Percentiles rank a stretch among this genome's conserved stretches.
phyloP scores from a whole-genome alignment of 2,113 vertebrate species.

The Ovis canadensis region DNA sequence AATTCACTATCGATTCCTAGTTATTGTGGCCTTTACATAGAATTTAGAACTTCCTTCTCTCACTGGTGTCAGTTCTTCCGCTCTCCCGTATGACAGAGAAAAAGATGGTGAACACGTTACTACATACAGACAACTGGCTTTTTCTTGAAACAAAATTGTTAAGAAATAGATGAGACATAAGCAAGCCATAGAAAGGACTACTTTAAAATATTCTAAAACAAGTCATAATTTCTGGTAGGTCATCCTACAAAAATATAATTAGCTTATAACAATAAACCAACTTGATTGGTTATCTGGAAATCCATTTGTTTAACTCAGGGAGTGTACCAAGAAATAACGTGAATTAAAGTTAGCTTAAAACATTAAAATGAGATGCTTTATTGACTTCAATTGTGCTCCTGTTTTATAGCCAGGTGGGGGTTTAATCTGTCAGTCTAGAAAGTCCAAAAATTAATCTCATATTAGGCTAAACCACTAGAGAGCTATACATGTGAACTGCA shows the following conservation, averaged over 20 bases:
- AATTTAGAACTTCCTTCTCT: not conserved
- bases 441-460: not conserved
- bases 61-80: not conserved
- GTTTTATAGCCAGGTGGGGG: not conserved
- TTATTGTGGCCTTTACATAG: not conserved
- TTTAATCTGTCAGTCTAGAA: not conserved
- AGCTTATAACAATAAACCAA: not conserved
- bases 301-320: not conserved
- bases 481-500: not conserved
- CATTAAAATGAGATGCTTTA: not conserved
- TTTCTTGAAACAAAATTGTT: not conserved
- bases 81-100: not conserved
- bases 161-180: not conserved
- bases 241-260: not conserved
- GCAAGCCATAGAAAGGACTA: not conserved
- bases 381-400: not conserved
- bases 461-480: not conserved
- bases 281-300: not conserved
- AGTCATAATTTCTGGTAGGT: not conserved
- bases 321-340: not conserved
- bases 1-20: not conserved
- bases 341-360: conserved; percentile 19
- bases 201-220: not conserved
- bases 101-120: not conserved
- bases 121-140: not conserved